Evolutionary conservation across 2,113 vertebrate genomes (phyloP), one percentile per base, ranked within the genome.

Genomic region (Hoplias malabaricus): DNA sequence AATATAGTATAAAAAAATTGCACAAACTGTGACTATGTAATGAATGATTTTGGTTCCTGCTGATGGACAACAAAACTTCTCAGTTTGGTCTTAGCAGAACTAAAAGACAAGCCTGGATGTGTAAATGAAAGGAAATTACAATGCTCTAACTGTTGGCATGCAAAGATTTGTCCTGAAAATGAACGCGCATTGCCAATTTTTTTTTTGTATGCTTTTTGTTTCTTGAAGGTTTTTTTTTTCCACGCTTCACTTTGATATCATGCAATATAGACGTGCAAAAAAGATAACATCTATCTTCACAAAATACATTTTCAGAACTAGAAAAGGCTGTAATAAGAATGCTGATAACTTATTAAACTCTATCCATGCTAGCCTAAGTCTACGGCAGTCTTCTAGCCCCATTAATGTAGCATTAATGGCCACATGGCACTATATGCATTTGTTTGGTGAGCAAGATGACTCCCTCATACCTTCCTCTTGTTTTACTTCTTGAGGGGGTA

Each of bases 201-300:
- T n/a, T 88, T 82, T 86, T 84, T 84, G 31, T 75, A 71, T 5
- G 80, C 61, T 86, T 85, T 86, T 88, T 89, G 69, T 88, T 85
- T 84, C 73, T 83, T 84, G 34, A 19, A 36, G 77, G 73, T 76
- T 85, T 86, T 84, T 77, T 85, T 86, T 77, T 83, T 92, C 87
- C 90, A 92, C 89, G 85, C 87, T 87, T 91, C 88, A 93, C 89
- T 92, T 92, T 86, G 85, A 92, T 90, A 88, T 92, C 92, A 94
- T 94, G 93, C 93, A 94, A 92, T 93, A 93, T 91, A 88, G 84
- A 92, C 92, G 90, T 93, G 92, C 92, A 94, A 93, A 93, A 92
- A 93, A 92, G 91, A 92, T 91, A 93, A 94, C 92, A 93, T 90
- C 90, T 93, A 93, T 90, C 88, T 90, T 88, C 93, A 93, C 92